Evolutionary conservation across 2,888 invertebrate species (phyloP), one percentile per base, ranked within the genome.

Genomic region (Nymphalis c-album): DNA sequence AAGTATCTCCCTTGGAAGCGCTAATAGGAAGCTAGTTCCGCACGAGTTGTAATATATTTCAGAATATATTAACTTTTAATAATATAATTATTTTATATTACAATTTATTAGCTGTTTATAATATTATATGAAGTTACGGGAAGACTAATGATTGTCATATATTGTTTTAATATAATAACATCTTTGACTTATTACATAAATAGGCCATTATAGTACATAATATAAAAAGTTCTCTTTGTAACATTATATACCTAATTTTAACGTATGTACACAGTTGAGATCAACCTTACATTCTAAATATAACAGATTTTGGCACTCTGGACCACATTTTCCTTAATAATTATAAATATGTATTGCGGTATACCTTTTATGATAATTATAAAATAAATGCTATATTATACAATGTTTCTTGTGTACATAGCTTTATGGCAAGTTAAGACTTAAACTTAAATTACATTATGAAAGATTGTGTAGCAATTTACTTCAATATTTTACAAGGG

Each of bases 181-280:
- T 31, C n/a, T 55, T 22, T 17, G 53, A 53, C 53, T 26, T 53
- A 13, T 40, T 13, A 5, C 10, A 51, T 51, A 17, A 47, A 50
- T 13, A 51, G 26, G 51, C 26, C 26, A 53, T 4, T 17, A 40
- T 40, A 57, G 17, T 31, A 40, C 40, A 22, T 26, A 31, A n/a
- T 48, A 60, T 62, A 55, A 20, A 22, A 53, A 31, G 31, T 77
- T 78, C 76, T 80, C 79, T 79, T 77, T 77, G 78, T 81, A 76
- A 78, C 72, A 74, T 74, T 68, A 70, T 68, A 70, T 74, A 74
- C 71, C 22, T 70, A 64, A 22, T 45, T 62, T 72, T 70, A 76
- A 77, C 79, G 80, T 88, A 91, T 90, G 83, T 91, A 91, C 90
- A 91, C 65, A 80, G 82, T 85, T 92, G 91, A 92, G 91, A 92